Evolutionary conservation across 2,888 invertebrate species (phyloP), one percentile per base, ranked within the genome.

Genomic region (Acrobasis suavella): DNA sequence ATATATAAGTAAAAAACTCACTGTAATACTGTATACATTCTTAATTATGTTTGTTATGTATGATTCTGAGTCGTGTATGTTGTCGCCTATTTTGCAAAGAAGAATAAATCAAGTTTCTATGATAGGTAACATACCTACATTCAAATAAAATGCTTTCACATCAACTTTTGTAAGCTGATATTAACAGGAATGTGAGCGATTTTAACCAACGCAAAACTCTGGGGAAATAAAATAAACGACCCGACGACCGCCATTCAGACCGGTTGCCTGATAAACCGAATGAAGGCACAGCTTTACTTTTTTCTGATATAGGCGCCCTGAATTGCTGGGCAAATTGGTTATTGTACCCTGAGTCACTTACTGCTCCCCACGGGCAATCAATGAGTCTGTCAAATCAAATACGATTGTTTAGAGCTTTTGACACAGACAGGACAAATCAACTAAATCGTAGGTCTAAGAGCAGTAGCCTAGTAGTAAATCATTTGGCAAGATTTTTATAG

Each of bases 201-300:
- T 67, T 61, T 65, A 69, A 64, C 67, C 68, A 70, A 69, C 72
- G 71, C 71, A 79, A 77, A 78, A 69, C 79, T 77, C 80, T 58
- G 59, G 80, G 80, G 81, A 81, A 83, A 83, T 83, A 82, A 82
- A 81, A 76, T 72, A 78, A 83, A 86, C 76, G 78, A 73, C 72
- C 78, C 79, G 77, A 76, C 72, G 82, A 77, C 76, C 76, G 78
- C 71, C 80, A 81, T 81, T 81, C 78, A 76, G 82, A 79, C 12
- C 38, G 16, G 74, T 73, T 73, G 76, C 74, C 70, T 80, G 77
- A 83, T 81, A 83, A 80, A 78, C 73, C 70, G 72, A 74, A 70
- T 66, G 67, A 72, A 55, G 37, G 65, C 66, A 70, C 67, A 66
- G 70, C 69, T 54, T 62, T 60, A 58, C 38, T 50, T 62, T 66